Percentiles rank a stretch among this genome's conserved stretches.
phyloP scores from a whole-genome alignment of 2,888 invertebrate genomes.

The Dorcus hopei region DNA sequence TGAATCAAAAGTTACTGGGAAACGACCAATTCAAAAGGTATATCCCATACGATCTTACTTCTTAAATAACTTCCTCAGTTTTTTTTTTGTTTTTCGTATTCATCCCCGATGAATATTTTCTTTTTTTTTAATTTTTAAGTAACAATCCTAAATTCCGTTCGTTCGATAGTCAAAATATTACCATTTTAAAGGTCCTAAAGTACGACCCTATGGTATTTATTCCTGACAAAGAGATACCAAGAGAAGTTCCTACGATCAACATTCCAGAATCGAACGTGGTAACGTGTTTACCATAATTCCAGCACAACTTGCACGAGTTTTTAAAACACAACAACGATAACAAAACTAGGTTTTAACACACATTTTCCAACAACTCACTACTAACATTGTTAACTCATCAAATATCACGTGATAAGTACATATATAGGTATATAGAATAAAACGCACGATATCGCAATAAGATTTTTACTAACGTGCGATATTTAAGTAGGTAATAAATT shows the following conservation, averaged over 20 bases:
- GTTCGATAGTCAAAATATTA: background rate
- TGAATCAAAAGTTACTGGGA: slow-evolving; percentile 18
- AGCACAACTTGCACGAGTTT: too few species aligned
- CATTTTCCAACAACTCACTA: too few species aligned
- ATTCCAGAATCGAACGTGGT: slow-evolving; percentile 23
- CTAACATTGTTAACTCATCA: too few species aligned
- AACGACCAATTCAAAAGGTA: slow-evolving; percentile 12
- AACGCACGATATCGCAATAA: too few species aligned
- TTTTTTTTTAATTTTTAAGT: slow-evolving; percentile 1
- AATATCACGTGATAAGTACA: too few species aligned
- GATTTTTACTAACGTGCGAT: too few species aligned
- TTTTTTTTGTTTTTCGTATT: slow-evolving; percentile 8
- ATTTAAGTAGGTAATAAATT: too few species aligned
- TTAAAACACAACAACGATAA: too few species aligned
- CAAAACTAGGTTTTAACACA: too few species aligned
- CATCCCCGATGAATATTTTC: slow-evolving; percentile 11
- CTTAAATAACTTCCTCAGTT: background rate
- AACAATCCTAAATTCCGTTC: background rate
- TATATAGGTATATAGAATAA: too few species aligned
- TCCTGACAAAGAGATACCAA: slow-evolving; percentile 25
- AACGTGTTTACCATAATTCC: background rate
- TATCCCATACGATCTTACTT: background rate
- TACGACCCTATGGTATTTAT: slow-evolving; percentile 34
- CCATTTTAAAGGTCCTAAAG: slow-evolving; percentile 21
- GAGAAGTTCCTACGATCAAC: slow-evolving; percentile 23